Evolutionary conservation across 2,888 invertebrate genomes (phyloP).

Genomic region (Hydropsyche betteni): DNA sequence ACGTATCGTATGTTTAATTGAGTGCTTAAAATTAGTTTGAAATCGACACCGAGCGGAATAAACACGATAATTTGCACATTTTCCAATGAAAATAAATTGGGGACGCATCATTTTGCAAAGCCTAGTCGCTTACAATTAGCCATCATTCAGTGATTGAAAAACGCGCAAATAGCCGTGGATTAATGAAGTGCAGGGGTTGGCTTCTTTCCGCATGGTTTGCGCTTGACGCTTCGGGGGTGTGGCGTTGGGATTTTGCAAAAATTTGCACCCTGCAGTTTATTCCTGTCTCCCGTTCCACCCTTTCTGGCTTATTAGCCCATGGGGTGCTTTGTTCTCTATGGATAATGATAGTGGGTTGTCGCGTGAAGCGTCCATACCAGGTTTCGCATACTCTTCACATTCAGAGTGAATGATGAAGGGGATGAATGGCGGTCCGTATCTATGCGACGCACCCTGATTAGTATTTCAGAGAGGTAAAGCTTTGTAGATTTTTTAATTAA

Average conservation of each 20-base stretch:
- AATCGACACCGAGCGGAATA: too few relatives aligned
- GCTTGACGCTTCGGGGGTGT: constrained; percentile 24
- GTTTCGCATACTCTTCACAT: neutral
- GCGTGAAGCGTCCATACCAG: neutral
- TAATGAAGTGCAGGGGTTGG: neutral
- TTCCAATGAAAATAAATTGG: too few relatives aligned
- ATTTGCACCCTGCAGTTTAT: neutral
- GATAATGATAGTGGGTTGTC: constrained; percentile 10
- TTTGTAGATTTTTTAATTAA: neutral
- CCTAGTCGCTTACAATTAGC: too few relatives aligned
- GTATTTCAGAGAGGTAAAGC: neutral
- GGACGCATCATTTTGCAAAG: too few relatives aligned
- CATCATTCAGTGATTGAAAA: too few relatives aligned
- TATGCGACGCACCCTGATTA: neutral
- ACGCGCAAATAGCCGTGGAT: too few relatives aligned
- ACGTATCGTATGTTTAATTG: too few relatives aligned
- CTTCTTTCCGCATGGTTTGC: constrained; percentile 23
- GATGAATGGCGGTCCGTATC: neutral
- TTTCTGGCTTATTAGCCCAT: constrained; percentile 19
- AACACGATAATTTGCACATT: too few relatives aligned
- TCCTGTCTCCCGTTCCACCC: neutral
- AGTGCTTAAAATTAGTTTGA: too few relatives aligned
- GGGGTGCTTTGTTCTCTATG: constrained; percentile 32
- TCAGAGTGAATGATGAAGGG: neutral
- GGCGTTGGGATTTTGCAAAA: neutral